Conservation (phyloP, 2,797 vertebrate genomes). For the Tokudaia muenninki region DNA sequence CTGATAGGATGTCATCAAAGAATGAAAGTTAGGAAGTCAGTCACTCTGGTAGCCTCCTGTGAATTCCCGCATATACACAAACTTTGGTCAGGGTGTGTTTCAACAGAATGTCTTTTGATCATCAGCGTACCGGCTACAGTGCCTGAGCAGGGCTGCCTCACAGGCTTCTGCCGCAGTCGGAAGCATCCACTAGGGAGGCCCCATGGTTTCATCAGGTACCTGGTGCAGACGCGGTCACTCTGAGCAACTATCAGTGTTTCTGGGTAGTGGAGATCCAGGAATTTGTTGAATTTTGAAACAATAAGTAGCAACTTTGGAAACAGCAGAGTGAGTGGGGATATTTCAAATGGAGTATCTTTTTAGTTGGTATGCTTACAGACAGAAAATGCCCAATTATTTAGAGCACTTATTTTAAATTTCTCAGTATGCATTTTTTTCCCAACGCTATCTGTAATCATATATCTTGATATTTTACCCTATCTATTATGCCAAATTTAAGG, state of each 20-base stretch:
- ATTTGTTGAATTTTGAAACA: constrained; percentile 41
- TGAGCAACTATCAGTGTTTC: background rate
- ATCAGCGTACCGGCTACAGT: background rate
- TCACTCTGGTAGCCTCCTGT: background rate
- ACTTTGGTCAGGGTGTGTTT: background rate
- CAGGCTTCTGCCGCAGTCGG: background rate
- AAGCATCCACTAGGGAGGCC: background rate
- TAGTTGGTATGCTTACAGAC: background rate
- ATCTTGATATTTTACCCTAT: constrained; percentile 3
- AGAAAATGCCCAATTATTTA: constrained; percentile 6
- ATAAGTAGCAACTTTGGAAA: background rate
- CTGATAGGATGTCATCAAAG: background rate
- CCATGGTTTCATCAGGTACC: background rate
- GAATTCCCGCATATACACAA: background rate
- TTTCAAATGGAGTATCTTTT: background rate
- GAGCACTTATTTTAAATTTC: constrained; percentile 45
- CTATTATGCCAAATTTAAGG: background rate
- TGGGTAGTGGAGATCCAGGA: background rate
- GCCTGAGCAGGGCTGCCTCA: background rate
- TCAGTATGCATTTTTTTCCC: constrained; percentile 44
- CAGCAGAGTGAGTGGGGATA: background rate
- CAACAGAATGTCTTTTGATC: background rate
- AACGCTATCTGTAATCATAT: constrained; percentile 11
- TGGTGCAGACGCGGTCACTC: background rate
- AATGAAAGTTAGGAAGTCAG: background rate